Evolutionary conservation across 2,797 vertebrate species (phyloP), one percentile per base, ranked within the genome.

Genomic region (Myripristis murdjan): DNA sequence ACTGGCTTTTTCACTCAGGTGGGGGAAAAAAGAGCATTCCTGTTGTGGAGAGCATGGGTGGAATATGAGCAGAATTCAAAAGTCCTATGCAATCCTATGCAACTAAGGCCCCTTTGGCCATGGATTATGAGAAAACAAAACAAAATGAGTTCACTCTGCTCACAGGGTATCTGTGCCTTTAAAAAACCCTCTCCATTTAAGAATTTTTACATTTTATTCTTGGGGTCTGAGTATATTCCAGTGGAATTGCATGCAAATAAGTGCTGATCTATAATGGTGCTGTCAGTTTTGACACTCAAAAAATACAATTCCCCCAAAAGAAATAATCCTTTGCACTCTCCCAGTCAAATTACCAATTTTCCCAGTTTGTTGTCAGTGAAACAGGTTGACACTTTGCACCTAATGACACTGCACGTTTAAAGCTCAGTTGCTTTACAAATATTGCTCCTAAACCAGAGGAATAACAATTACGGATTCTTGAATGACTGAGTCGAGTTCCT

Each of bases 401-500:
- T 35, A 10, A 35, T 35, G 8, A 8, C 33, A 35, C 1, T 33
- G 61, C 5, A 4, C 46, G 16, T 24, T 64, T 33, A 64, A 79
- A 80, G 63, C 73, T 46, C 35, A 61, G 31, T 46, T 70, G 65
- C 65, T 72, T 60, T 54, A 23, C 18, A 11, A 11, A 48, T 48
- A 23, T 48, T 48, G 46, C 20, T 22, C 2, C 47, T 22, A 63
- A 82, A 81, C 44, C 28, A 0, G 11, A 80, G 57, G 54, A 59
- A 65, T 51, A 72, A 68, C 65, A 79, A 77, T n/a, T n/a, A n/a
- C n/a, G 56, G 67, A 70, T 59, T 54, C 35, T 58, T 44, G 46
- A 81, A 77, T 77, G 71, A 83, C 85, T 71, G 70, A 16, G 39
- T 69, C 61, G 59, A 46, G 46, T 47, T 62, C 74, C 26, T n/a